A percentile compares a stretch with the other conserved stretches of the same genome.
phyloP scores from a whole-genome alignment of 2,888 invertebrate species.

The Xanthostigma xanthostigma region DNA sequence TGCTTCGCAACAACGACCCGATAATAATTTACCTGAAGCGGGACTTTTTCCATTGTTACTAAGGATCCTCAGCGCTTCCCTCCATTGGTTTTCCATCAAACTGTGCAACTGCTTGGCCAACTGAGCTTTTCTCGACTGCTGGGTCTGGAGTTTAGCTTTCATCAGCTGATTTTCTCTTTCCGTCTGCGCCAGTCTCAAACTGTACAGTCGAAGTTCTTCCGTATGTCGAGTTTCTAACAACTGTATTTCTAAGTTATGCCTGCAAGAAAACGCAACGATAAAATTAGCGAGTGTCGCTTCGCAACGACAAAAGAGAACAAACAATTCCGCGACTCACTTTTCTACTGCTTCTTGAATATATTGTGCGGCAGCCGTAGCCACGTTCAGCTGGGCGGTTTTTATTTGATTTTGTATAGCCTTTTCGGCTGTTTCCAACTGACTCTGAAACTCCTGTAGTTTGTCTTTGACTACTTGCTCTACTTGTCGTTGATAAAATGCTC shows the following conservation, averaged over 20 bases:
- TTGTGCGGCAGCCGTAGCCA: slow-evolving; percentile 53
- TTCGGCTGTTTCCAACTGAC: slow-evolving; percentile 56
- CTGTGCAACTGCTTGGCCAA: slow-evolving; percentile 59
- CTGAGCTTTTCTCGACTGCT: slow-evolving; percentile 40
- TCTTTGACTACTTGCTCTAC: slow-evolving; percentile 60
- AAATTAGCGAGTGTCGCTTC: background rate
- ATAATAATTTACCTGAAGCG: slow-evolving; percentile 13
- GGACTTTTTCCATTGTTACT: slow-evolving; percentile 26
- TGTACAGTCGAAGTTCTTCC: slow-evolving; percentile 60
- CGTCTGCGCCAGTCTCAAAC: slow-evolving; percentile 53
- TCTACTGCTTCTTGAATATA: slow-evolving; percentile 57
- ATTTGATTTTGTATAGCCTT: slow-evolving; percentile 41
- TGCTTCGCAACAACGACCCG: background rate
- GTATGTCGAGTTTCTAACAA: slow-evolving; percentile 63
- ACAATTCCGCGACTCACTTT: slow-evolving; percentile 29
- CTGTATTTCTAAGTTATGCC: slow-evolving; percentile 59
- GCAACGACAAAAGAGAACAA: background rate
- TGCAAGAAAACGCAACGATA: slow-evolving; percentile 21
- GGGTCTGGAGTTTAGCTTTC: slow-evolving; percentile 38
- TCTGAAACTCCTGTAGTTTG: slow-evolving; percentile 63
- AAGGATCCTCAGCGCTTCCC: slow-evolving; percentile 56
- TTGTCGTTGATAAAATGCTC: slow-evolving; percentile 65
- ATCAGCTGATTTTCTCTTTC: slow-evolving; percentile 49
- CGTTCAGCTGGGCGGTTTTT: slow-evolving; percentile 44
- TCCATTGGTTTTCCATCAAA: slow-evolving; percentile 70